phyloP scores from a whole-genome alignment of 2,113 vertebrate species.

The Himantopus leucocephalus region DNA sequence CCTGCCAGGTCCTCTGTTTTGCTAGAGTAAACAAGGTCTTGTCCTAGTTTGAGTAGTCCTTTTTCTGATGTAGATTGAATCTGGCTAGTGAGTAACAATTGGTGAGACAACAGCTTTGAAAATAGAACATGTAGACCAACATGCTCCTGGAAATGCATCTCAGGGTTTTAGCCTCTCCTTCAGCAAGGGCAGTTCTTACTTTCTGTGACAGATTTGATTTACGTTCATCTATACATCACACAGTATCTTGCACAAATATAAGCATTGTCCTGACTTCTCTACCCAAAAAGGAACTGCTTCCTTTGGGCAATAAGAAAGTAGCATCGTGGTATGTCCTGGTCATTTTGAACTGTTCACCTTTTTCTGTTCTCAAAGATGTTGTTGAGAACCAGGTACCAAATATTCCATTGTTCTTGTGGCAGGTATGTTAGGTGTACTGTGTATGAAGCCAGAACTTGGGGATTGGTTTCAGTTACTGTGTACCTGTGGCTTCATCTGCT shows the following conservation, averaged over 20 bases:
- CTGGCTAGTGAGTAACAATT: not conserved
- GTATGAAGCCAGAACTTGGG: not conserved
- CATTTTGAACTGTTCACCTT: not conserved
- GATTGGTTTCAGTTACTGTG: not conserved
- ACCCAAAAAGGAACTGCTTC: not conserved
- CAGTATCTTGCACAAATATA: not conserved
- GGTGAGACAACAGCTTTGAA: not conserved
- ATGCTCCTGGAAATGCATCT: not conserved
- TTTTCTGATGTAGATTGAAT: not conserved
- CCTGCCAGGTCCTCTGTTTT: not conserved
- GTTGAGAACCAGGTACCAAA: not conserved
- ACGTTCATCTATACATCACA: not conserved
- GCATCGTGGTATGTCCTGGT: not conserved
- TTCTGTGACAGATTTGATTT: not conserved
- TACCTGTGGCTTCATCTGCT: not conserved
- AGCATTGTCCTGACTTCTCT: not conserved
- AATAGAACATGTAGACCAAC: not conserved
- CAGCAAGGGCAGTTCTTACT: not conserved
- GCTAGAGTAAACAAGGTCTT: not conserved
- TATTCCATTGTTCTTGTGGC: not conserved
- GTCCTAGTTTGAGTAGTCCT: not conserved
- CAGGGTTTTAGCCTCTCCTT: not conserved
- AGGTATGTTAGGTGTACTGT: not conserved
- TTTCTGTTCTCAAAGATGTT: not conserved
- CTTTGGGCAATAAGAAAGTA: not conserved